These are phyloP conservation scores for Arctopsyche grandis DNA, from an alignment of 1,140 invertebrate genomes.

Conservation along the genomic window DNA sequence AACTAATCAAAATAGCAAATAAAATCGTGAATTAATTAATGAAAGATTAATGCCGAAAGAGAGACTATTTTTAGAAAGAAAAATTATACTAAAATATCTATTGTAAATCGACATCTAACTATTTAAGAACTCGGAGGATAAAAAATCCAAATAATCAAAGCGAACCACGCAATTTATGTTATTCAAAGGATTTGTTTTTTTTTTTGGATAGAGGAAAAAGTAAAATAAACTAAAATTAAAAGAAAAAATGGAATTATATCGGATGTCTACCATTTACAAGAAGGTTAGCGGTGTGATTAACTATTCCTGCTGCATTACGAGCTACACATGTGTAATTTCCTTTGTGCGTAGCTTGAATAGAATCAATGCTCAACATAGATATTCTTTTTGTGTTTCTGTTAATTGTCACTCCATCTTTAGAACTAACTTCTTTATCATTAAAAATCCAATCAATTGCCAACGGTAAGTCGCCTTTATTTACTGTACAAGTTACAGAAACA, in stretches of 20 bases:
- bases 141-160: no score
- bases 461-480: slow-evolving; percentile 72
- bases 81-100: not conserved
- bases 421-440: slow-evolving; percentile 59
- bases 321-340: slow-evolving; percentile 77
- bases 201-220: slow-evolving; percentile 13
- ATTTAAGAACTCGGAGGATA: no score
- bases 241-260: slow-evolving; percentile 5
- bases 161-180: no score
- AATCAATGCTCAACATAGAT: slow-evolving; percentile 68
- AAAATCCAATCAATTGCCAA: slow-evolving; percentile 70
- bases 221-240: slow-evolving; percentile 30
- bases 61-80: not conserved
- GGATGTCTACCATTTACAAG: slow-evolving; percentile 68
- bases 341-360: slow-evolving; percentile 70
- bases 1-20: slow-evolving; percentile 58
- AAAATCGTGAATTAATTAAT: slow-evolving; percentile 19
- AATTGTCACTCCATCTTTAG: slow-evolving; percentile 47
- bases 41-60: not conserved
- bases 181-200: no score
- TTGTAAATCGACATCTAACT: no score
- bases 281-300: slow-evolving; percentile 66
- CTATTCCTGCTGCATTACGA: slow-evolving; percentile 72
- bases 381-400: slow-evolving; percentile 57
- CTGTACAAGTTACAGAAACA: slow-evolving; percentile 69